These are phyloP conservation scores for Drosophila quinaria DNA, from an alignment of 2,888 invertebrate species.

Conservation along the genomic window DNA sequence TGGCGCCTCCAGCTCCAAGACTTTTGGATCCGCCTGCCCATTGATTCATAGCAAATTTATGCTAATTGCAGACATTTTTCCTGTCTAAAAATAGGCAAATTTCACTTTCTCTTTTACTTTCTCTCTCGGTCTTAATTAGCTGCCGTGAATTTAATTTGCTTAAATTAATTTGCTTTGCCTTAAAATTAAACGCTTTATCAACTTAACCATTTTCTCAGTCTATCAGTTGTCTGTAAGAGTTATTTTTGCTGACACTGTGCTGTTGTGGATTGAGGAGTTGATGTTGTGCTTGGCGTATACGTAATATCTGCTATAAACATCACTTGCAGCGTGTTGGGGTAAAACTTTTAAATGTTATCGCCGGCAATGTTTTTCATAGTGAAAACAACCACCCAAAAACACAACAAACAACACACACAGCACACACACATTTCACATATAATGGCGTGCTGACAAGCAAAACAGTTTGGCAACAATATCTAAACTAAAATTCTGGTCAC, in stretches of 20 bases:
- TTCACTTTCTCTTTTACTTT: neutral
- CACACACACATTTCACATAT: neutral
- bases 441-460: conserved; percentile 43
- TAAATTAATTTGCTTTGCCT: conserved; percentile 55
- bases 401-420: conserved; percentile 5
- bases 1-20: conserved; percentile 4
- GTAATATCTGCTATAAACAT: conserved; percentile 50
- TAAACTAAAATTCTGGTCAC: conserved; percentile 37
- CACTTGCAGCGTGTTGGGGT: conserved; percentile 37
- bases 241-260: neutral
- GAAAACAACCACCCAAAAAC: conserved; percentile 1
- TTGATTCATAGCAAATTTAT: conserved; percentile 73
- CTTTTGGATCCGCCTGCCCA: conserved; percentile 28
- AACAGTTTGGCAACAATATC: conserved; percentile 46
- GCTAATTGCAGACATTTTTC: conserved; percentile 69
- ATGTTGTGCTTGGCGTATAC: conserved; percentile 47
- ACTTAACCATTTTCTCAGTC: conserved; percentile 39
- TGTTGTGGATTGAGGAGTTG: conserved; percentile 10
- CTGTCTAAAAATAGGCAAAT: conserved; percentile 57
- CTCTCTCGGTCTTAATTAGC: conserved; percentile 37
- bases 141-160: conserved; percentile 38
- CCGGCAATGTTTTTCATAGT: conserved; percentile 31
- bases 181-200: conserved; percentile 68
- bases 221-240: conserved; percentile 7
- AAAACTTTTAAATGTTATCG: conserved; percentile 51